Percentiles rank a stretch among this genome's conserved stretches.
These are phyloP conservation scores for Blera fallax DNA, from an alignment of 2,888 invertebrate species.

Conservation along the genomic window DNA sequence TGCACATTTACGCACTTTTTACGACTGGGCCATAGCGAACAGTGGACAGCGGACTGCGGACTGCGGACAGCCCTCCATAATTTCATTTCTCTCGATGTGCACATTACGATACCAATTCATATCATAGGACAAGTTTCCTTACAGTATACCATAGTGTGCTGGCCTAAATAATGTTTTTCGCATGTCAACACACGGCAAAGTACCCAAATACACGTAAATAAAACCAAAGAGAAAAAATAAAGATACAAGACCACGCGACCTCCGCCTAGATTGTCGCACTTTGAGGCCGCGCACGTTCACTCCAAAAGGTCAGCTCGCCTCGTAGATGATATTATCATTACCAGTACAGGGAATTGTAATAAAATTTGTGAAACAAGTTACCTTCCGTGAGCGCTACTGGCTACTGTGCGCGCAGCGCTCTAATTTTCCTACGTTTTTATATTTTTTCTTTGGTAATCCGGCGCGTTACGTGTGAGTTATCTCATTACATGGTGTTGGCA, in stretches of 20 bases:
- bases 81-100: slow-evolving; percentile 31
- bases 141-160: slow-evolving; percentile 8
- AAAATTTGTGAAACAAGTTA: slow-evolving; percentile 72
- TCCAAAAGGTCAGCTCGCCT: slow-evolving; percentile 65
- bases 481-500: slow-evolving; percentile 60
- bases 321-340: slow-evolving; percentile 53
- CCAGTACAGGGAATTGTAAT: slow-evolving; percentile 70
- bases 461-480: slow-evolving; percentile 59
- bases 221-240: neutral
- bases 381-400: slow-evolving; percentile 56
- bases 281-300: slow-evolving; percentile 72
- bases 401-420: slow-evolving; percentile 31
- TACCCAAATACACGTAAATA: slow-evolving; percentile 53
- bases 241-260: slow-evolving; percentile 60
- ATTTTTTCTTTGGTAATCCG: slow-evolving; percentile 49
- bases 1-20: slow-evolving; percentile 56
- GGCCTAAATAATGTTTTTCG: slow-evolving; percentile 61
- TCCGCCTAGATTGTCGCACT: slow-evolving; percentile 73
- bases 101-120: slow-evolving; percentile 62
- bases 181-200: slow-evolving; percentile 67
- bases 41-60: neutral
- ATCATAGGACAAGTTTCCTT: slow-evolving; percentile 62
- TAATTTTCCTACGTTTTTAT: slow-evolving; percentile 48
- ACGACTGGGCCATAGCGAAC: slow-evolving; percentile 49
- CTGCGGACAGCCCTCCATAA: slow-evolving; percentile 34